A percentile compares a stretch with the other conserved stretches of the same genome.
These are phyloP conservation scores for Sebastes cheni DNA, from an alignment of 2,797 vertebrate species.

Conservation along the genomic window DNA sequence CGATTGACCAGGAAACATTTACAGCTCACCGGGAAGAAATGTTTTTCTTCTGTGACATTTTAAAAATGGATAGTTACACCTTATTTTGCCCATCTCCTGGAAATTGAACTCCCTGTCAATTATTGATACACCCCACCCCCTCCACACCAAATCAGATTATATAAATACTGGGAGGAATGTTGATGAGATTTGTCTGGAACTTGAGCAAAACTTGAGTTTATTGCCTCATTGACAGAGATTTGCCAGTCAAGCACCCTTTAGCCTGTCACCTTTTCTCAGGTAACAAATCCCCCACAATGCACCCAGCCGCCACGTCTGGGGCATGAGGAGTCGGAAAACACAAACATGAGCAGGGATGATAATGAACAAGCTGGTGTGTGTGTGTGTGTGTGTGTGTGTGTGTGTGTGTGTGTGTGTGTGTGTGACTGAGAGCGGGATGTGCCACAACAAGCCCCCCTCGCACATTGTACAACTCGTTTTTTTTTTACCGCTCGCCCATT, in stretches of 20 bases:
- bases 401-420: background rate
- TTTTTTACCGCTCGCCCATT: slow-evolving; percentile 65
- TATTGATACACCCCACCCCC: slow-evolving; percentile 36
- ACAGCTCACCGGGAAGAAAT: slow-evolving; percentile 15
- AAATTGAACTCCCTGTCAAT: slow-evolving; percentile 68
- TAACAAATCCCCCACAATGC: slow-evolving; percentile 63
- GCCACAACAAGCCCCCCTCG: slow-evolving; percentile 67
- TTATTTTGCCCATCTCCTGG: slow-evolving; percentile 46
- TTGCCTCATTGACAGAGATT: slow-evolving; percentile 67
- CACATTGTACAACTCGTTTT: slow-evolving; percentile 56
- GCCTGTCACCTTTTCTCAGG: slow-evolving; percentile 72
- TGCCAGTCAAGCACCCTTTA: slow-evolving; percentile 67
- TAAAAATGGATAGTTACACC: slow-evolving; percentile 56
- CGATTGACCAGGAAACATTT: slow-evolving; percentile 27
- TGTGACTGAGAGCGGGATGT: slow-evolving; percentile 52
- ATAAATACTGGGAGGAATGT: slow-evolving; percentile 46
- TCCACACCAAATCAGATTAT: slow-evolving; percentile 39
- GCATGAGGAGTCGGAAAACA: slow-evolving; percentile 53
- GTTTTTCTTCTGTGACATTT: slow-evolving; percentile 34
- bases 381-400: slow-evolving; percentile 30
- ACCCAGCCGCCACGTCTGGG: slow-evolving; percentile 55
- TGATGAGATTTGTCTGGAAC: slow-evolving; percentile 60
- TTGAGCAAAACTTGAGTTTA: slow-evolving; percentile 58
- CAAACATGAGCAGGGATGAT: slow-evolving; percentile 71
- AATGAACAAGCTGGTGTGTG: slow-evolving; percentile 71